A percentile compares a stretch with the other conserved stretches of the same genome.
Evolutionary conservation across 2,797 vertebrate species (phyloP).

Genomic region (Nyctibius grandis): DNA sequence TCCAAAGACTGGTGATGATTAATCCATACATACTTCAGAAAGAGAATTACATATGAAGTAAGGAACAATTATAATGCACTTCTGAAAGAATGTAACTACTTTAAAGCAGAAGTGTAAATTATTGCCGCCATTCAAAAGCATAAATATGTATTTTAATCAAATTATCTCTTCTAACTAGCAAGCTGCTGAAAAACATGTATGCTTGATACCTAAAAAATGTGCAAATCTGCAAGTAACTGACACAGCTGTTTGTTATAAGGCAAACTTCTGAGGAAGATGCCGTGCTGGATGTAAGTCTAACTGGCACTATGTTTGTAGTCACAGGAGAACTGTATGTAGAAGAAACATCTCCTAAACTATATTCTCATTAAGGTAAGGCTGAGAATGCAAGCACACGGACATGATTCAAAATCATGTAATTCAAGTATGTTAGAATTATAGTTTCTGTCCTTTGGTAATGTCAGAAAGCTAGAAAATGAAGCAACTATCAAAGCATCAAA

Average conservation of each 20-base stretch:
- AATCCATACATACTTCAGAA: background rate
- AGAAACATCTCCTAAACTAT: background rate
- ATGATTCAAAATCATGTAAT: background rate
- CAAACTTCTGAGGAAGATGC: background rate
- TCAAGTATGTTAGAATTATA: background rate
- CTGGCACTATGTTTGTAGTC: background rate
- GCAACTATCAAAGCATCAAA: background rate
- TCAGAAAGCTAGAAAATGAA: background rate
- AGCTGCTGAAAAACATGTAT: background rate
- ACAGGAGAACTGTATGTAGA: background rate
- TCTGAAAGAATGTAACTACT: background rate
- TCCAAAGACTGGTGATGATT: background rate
- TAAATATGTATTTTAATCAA: background rate
- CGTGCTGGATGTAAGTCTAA: background rate
- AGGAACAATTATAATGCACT: background rate
- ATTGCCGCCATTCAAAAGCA: background rate
- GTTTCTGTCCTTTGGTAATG: background rate
- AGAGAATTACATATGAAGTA: background rate
- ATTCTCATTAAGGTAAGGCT: background rate
- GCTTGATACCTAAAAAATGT: background rate
- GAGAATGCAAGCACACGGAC: background rate
- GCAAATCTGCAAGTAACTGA: background rate
- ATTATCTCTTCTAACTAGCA: background rate
- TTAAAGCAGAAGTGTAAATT: background rate
- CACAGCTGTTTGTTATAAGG: background rate